Evolutionary conservation across 2,888 invertebrate genomes (phyloP).

Genomic region (Cataglyphis cursor): DNA sequence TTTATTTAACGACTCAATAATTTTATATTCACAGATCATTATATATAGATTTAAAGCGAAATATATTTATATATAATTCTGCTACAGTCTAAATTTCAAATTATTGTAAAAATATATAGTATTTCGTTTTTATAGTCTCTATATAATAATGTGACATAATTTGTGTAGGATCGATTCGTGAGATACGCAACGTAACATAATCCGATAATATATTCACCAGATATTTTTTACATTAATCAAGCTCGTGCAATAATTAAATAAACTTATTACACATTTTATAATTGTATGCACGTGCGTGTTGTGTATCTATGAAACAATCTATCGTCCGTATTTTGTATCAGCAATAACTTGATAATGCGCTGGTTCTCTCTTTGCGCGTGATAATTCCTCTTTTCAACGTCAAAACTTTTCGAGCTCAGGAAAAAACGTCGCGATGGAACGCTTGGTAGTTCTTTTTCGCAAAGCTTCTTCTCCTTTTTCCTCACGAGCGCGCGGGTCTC

Average conservation of each 20-base stretch:
- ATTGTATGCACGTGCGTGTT: not conserved
- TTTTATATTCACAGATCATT: slow-evolving; percentile 3
- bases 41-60: slow-evolving; percentile 25
- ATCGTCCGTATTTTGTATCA: not conserved
- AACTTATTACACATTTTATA: slow-evolving; percentile 25
- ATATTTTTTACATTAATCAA: slow-evolving; percentile 23
- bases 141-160: slow-evolving; percentile 14
- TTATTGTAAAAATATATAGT: slow-evolving; percentile 5
- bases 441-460: slow-evolving; percentile 5
- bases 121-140: not conserved
- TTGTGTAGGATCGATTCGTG: not conserved
- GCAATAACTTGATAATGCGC: slow-evolving; percentile 20
- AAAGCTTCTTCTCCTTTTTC: not conserved
- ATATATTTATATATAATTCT: slow-evolving; percentile 5
- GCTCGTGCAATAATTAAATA: slow-evolving; percentile 20
- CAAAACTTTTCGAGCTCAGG: slow-evolving; percentile 30
- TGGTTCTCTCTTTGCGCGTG: slow-evolving; percentile 3
- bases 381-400: not conserved
- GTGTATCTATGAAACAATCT: not conserved
- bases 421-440: slow-evolving; percentile 1
- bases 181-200: slow-evolving; percentile 19
- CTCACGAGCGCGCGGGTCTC: slow-evolving; percentile 14
- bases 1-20: slow-evolving; percentile 10
- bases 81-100: slow-evolving; percentile 25
- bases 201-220: slow-evolving; percentile 21